phyloP scores from a whole-genome alignment of 2,888 invertebrate species.

The Tolmerus cingulatus region DNA sequence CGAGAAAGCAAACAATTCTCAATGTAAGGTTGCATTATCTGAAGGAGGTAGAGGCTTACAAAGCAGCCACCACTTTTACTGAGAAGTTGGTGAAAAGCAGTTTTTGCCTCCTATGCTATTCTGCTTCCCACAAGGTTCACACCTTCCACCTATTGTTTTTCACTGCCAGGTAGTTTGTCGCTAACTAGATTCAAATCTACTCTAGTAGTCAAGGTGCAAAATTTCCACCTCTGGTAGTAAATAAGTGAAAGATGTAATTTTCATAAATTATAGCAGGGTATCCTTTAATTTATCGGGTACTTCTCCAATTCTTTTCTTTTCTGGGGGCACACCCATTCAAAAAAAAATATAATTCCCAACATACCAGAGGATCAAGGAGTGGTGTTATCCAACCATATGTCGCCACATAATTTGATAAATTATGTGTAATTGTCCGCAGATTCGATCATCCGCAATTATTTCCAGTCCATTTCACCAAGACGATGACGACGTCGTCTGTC shows the following conservation, averaged over 20 bases:
- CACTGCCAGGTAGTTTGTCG: neutral
- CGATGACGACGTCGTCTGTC: neutral
- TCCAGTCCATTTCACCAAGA: constrained; percentile 31
- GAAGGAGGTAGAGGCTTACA: neutral
- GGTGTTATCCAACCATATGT: neutral
- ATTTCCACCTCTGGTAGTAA: neutral
- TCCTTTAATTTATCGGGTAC: neutral
- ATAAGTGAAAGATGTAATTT: neutral
- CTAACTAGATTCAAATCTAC: neutral
- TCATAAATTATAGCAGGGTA: neutral
- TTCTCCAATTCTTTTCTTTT: neutral
- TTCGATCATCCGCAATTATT: constrained; percentile 31
- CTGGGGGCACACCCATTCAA: neutral
- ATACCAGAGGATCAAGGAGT: constrained; percentile 10
- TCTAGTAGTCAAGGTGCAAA: neutral
- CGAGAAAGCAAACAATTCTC: neutral
- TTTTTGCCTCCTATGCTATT: neutral
- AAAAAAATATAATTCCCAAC: neutral
- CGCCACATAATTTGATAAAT: constrained; percentile 3
- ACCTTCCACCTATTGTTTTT: constrained; percentile 9
- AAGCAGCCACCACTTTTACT: neutral
- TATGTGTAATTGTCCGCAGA: neutral
- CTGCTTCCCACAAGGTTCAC: neutral
- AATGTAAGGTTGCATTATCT: neutral
- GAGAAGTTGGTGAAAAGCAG: neutral